These are phyloP conservation scores for Epizoanthus fatuus DNA, from an alignment of 92 coral and sea anemone species.

Conservation along the genomic window DNA sequence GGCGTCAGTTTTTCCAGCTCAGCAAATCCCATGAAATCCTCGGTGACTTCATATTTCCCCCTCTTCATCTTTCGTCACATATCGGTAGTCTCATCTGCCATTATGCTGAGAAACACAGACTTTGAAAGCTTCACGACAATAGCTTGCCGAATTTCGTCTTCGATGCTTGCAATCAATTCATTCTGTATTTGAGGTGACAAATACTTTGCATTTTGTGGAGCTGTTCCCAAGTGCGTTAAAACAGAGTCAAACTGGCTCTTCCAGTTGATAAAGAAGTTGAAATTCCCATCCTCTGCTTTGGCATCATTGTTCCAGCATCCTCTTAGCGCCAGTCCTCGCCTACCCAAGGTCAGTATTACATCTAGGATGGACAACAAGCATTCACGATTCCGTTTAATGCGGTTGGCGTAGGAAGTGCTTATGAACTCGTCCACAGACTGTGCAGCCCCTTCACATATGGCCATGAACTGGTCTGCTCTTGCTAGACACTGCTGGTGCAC, in stretches of 20 bases:
- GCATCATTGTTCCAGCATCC: no score
- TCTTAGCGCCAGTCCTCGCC: no score
- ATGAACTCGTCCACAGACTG: neutral
- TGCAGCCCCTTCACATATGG: neutral
- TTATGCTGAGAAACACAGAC: no score
- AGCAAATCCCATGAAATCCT: slow-evolving; percentile 55
- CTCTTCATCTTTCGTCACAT: slow-evolving; percentile 37
- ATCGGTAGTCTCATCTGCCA: no score
- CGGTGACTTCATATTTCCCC: slow-evolving; percentile 51
- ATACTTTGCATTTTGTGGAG: slow-evolving; percentile 39
- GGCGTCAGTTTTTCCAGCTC: slow-evolving; percentile 53
- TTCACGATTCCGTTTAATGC: no score
- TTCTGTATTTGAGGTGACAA: slow-evolving; percentile 1
- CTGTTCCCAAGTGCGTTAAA: slow-evolving; percentile 22
- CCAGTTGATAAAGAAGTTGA: neutral
- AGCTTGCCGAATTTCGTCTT: slow-evolving; percentile 1
- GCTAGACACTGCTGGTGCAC: neutral
- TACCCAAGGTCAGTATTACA: no score
- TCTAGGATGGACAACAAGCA: no score
- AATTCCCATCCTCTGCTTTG: neutral
- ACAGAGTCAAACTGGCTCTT: slow-evolving; percentile 9
- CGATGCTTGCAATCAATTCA: slow-evolving; percentile 5
- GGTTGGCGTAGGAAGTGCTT: no score
- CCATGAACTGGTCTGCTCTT: neutral
- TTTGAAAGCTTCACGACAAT: neutral